phyloP scores from a whole-genome alignment of 2,888 invertebrate genomes.

The Oeneis ivallda region DNA sequence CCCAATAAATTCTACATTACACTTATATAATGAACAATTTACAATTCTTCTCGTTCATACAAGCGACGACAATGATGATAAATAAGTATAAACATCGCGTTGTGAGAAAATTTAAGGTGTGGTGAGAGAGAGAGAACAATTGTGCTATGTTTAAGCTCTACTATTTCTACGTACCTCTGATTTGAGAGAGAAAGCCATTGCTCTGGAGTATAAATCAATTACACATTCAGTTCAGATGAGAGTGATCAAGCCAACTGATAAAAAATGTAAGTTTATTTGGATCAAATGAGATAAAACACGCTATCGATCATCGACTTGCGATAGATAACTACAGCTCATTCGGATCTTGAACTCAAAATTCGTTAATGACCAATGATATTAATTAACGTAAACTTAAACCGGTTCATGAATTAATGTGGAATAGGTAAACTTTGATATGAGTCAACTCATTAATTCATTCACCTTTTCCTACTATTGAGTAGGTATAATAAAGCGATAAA shows the following conservation, averaged over 20 bases:
- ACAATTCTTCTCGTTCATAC: too few relatives aligned
- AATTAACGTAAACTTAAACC: constrained; percentile 12
- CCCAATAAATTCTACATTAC: too few relatives aligned
- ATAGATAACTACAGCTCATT: constrained; percentile 2
- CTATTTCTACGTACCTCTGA: neutral
- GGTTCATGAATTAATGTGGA: constrained; percentile 31
- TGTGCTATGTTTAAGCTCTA: too few relatives aligned
- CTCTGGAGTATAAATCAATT: neutral
- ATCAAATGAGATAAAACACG: constrained; percentile 3
- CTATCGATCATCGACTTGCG: neutral
- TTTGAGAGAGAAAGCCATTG: neutral
- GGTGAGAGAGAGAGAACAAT: too few relatives aligned
- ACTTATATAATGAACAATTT: too few relatives aligned
- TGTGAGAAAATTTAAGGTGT: too few relatives aligned
- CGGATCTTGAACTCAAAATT: constrained; percentile 14
- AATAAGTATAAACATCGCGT: too few relatives aligned
- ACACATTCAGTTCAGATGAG: neutral
- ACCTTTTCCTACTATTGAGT: constrained; percentile 26
- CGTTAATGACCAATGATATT: constrained; percentile 20
- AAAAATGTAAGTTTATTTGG: constrained; percentile 2
- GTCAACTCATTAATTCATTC: constrained; percentile 36
- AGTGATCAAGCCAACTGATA: neutral
- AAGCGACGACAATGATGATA: too few relatives aligned
- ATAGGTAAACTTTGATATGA: constrained; percentile 29
- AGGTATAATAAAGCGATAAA: constrained; percentile 18